phyloP scores from a whole-genome alignment of 1,140 invertebrate species.

The Potamilus streckersoni region DNA sequence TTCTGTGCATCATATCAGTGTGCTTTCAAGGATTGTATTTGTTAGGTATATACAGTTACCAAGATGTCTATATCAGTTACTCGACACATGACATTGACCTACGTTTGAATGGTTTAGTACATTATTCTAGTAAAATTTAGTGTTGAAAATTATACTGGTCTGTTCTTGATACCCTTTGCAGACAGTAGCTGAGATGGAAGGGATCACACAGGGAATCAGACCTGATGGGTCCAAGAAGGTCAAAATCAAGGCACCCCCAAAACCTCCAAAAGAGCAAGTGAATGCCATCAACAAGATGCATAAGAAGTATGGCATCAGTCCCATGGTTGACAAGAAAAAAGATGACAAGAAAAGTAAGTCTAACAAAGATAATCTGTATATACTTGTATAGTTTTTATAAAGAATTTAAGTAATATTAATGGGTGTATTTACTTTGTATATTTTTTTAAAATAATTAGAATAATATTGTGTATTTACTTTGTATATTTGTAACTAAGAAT shows the following conservation, averaged over 20 bases:
- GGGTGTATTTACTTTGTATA: too few species aligned
- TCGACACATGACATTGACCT: too few species aligned
- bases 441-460: too few species aligned
- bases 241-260: conserved; percentile 39
- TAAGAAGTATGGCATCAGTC: conserved; percentile 39
- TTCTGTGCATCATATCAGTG: background rate
- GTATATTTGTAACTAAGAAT: too few species aligned
- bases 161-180: conserved; percentile 24
- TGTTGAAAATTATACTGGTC: background rate
- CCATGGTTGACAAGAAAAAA: conserved; percentile 33
- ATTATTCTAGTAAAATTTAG: background rate
- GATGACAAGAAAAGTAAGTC: conserved; percentile 41
- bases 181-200: conserved; percentile 67
- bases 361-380: background rate
- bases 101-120: too few species aligned
- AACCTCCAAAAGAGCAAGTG: conserved; percentile 16
- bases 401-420: too few species aligned
- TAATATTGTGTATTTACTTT: too few species aligned
- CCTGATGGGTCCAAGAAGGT: conserved; percentile 52
- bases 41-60: background rate
- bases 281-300: conserved; percentile 37
- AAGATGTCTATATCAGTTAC: background rate
- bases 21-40: background rate
- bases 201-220: conserved; percentile 61
- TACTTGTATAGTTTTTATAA: too few species aligned